Conservation (phyloP, 1,140 invertebrate genomes). For the Monochamus saltuarius region DNA sequence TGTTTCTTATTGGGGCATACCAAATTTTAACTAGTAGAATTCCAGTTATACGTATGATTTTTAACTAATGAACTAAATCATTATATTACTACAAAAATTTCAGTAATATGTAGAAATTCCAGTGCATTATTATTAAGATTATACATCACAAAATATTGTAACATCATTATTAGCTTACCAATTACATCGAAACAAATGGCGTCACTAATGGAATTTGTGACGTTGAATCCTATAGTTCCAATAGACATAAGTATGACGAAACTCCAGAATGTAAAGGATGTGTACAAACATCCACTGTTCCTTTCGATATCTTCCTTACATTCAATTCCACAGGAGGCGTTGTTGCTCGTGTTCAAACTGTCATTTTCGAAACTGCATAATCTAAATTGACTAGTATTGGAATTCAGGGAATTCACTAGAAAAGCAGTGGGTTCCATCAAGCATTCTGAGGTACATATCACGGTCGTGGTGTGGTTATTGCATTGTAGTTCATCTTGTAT, state of each 20-base stretch:
- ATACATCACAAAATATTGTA: no score
- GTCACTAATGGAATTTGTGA: conserved; percentile 74
- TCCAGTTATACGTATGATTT: no score
- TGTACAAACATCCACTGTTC: conserved; percentile 24
- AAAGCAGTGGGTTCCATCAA: conserved; percentile 25
- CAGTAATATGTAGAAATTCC: no score
- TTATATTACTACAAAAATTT: no score
- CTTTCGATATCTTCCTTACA: conserved; percentile 27
- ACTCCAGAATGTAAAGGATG: conserved; percentile 63
- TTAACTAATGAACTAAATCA: no score
- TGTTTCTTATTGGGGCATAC: no score
- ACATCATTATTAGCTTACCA: conserved; percentile 55
- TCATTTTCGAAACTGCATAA: conserved; percentile 17
- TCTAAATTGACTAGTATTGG: background rate
- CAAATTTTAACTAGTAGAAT: no score
- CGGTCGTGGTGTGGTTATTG: conserved; percentile 19
- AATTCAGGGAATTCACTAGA: conserved; percentile 9
- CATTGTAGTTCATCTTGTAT: conserved; percentile 13
- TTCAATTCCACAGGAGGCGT: conserved; percentile 11
- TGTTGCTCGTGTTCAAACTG: conserved; percentile 7
- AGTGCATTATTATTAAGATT: no score
- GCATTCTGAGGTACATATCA: conserved; percentile 33
- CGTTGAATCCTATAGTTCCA: conserved; percentile 74
- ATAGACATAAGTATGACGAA: conserved; percentile 70
- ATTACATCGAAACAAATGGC: conserved; percentile 80